Evolutionary conservation across 1,140 invertebrate genomes (phyloP).

Genomic region (Drosophila ironensis): DNA sequence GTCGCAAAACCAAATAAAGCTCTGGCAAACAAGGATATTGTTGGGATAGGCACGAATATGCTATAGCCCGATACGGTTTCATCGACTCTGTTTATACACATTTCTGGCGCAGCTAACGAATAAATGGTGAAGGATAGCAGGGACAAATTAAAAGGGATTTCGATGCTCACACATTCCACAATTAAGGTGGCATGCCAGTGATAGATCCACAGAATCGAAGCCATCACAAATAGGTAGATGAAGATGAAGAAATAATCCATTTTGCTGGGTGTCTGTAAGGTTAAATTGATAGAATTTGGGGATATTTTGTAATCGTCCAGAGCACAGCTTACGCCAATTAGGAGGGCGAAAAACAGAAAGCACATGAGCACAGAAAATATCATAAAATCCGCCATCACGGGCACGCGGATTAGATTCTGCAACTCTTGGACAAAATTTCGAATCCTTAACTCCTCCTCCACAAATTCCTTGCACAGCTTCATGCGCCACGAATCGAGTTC

Average conservation of each 20-base stretch:
- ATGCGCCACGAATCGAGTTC: conserved; percentile 45
- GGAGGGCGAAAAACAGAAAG: conserved; percentile 65
- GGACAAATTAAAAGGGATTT: neutral
- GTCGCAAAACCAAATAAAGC: neutral
- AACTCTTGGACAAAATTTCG: conserved; percentile 49
- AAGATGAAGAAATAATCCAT: conserved; percentile 70
- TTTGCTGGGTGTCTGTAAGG: conserved; percentile 48
- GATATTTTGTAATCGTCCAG: neutral
- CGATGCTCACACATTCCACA: conserved; percentile 16
- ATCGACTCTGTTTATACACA: too few relatives aligned
- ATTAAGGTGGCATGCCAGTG: conserved; percentile 71
- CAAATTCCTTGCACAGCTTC: conserved; percentile 46
- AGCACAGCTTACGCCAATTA: conserved; percentile 50
- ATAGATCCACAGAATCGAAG: conserved; percentile 64
- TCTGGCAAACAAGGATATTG: neutral
- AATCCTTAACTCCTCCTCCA: conserved; percentile 49
- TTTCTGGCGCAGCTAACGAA: too few relatives aligned
- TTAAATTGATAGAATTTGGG: neutral
- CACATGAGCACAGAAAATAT: conserved; percentile 71
- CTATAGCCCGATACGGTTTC: too few relatives aligned
- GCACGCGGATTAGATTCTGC: conserved; percentile 49
- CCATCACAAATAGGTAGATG: conserved; percentile 70
- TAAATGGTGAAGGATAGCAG: too few relatives aligned
- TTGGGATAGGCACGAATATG: neutral
- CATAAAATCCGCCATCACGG: conserved; percentile 66